A percentile compares a stretch with the other conserved stretches of the same genome.
These are phyloP conservation scores for Perccottus glenii DNA, from an alignment of 2,113 vertebrate species.

Conservation along the genomic window DNA sequence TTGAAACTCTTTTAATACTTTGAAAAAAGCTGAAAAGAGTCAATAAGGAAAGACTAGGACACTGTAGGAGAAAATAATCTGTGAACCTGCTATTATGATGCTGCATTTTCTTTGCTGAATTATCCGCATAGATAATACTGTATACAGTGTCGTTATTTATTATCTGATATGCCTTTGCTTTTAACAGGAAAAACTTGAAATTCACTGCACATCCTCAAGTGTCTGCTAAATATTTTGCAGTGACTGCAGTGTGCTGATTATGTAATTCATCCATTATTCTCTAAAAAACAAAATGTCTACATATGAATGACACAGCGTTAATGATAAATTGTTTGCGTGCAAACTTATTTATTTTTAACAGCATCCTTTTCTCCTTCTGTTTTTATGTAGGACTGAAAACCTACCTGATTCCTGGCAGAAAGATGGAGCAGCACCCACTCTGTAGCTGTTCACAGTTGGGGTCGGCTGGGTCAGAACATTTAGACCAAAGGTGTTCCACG, in stretches of 20 bases:
- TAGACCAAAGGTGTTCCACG: slow-evolving; percentile 58
- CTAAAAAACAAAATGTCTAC: no score
- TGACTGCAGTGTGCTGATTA: no score
- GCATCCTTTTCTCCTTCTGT: slow-evolving; percentile 20
- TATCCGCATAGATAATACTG: neutral
- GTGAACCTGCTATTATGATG: neutral
- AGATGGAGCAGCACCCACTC: slow-evolving; percentile 80
- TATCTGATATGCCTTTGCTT: slow-evolving; percentile 29
- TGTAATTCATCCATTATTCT: no score
- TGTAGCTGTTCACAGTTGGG: slow-evolving; percentile 86
- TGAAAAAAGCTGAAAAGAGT: neutral
- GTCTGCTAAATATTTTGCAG: neutral
- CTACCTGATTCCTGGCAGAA: slow-evolving; percentile 92
- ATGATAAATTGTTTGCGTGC: no score
- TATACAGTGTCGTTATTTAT: neutral
- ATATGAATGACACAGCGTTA: neutral
- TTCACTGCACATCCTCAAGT: slow-evolving; percentile 22
- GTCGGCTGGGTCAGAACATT: slow-evolving; percentile 74
- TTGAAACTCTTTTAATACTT: neutral
- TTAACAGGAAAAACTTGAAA: slow-evolving; percentile 27
- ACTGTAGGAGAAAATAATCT: slow-evolving; percentile 1
- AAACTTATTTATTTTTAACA: slow-evolving; percentile 7
- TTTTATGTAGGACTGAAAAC: slow-evolving; percentile 88
- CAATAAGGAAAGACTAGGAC: slow-evolving; percentile 1
- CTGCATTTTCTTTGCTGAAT: neutral